These are phyloP conservation scores for Protonemura montana DNA, from an alignment of 2,888 invertebrate species.

Conservation along the genomic window DNA sequence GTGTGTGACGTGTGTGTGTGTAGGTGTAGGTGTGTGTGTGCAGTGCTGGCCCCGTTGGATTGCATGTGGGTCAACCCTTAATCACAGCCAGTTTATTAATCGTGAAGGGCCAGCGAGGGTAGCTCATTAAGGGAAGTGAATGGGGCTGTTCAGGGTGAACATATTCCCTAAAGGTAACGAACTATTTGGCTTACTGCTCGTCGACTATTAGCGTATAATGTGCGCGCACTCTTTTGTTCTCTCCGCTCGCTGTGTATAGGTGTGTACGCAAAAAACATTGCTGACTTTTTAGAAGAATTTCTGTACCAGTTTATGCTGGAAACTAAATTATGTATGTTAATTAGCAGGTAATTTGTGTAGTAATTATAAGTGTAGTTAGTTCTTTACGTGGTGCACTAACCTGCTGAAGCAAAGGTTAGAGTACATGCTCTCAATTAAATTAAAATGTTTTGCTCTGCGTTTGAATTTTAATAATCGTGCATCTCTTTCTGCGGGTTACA, in stretches of 20 bases:
- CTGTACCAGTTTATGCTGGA: background rate
- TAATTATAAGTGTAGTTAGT: background rate
- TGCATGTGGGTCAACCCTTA: slow-evolving; percentile 34
- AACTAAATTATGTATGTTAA: background rate
- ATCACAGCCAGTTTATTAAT: slow-evolving; percentile 21
- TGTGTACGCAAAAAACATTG: background rate
- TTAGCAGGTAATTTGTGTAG: background rate
- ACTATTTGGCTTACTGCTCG: background rate
- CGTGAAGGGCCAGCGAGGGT: slow-evolving; percentile 2
- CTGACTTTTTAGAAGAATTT: background rate
- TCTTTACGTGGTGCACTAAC: background rate
- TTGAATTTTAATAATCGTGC: background rate
- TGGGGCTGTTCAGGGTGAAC: background rate
- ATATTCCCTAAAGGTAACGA: slow-evolving; percentile 10
- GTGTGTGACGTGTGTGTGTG: slow-evolving; percentile 16
- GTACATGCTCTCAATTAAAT: background rate
- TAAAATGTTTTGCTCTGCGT: background rate
- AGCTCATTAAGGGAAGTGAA: slow-evolving; percentile 31
- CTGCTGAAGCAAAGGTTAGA: background rate
- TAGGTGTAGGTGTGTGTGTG: background rate
- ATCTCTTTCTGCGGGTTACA: background rate
- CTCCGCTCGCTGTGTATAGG: background rate
- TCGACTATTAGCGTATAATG: background rate
- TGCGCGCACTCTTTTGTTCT: background rate
- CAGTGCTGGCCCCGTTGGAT: background rate